phyloP scores from a whole-genome alignment of 1,140 invertebrate genomes.

The Triops longicaudatus region DNA sequence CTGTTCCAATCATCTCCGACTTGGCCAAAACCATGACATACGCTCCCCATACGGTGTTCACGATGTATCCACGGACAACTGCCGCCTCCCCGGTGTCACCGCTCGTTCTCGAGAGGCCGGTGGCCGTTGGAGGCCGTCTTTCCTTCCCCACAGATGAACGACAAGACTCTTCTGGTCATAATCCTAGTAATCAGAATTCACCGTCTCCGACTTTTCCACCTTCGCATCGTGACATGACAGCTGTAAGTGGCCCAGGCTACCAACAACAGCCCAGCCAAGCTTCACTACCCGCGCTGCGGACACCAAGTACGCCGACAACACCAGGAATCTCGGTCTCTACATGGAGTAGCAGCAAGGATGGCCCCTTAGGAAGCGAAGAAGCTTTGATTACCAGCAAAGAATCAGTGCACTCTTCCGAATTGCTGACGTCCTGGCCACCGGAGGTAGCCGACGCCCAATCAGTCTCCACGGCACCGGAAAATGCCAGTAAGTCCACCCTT shows the following conservation, averaged over 20 bases:
- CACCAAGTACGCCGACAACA: background rate
- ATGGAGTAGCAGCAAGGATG: background rate
- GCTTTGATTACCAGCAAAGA: conserved; percentile 8
- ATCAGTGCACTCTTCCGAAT: conserved; percentile 14
- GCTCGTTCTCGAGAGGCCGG: background rate
- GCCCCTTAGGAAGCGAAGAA: background rate
- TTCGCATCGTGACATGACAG: conserved; percentile 6
- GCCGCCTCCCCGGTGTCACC: background rate
- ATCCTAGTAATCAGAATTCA: background rate
- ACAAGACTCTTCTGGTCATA: background rate
- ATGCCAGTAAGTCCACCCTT: background rate
- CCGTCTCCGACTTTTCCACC: background rate
- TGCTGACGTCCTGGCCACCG: conserved; percentile 4
- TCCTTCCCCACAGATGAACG: background rate
- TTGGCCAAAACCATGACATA: background rate
- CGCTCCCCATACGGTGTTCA: background rate
- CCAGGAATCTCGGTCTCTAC: background rate
- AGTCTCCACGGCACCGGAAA: conserved; percentile 8
- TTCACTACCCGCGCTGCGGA: background rate
- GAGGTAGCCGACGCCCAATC: conserved; percentile 13
- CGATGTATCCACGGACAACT: background rate
- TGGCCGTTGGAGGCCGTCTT: background rate
- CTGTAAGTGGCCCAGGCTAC: background rate
- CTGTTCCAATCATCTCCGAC: conserved; percentile 1
- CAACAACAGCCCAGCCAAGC: background rate